Base-by-base conservation (phyloP, 35 echinoderm and acorn worm genomes). In the Anneissia japonica region DNA sequence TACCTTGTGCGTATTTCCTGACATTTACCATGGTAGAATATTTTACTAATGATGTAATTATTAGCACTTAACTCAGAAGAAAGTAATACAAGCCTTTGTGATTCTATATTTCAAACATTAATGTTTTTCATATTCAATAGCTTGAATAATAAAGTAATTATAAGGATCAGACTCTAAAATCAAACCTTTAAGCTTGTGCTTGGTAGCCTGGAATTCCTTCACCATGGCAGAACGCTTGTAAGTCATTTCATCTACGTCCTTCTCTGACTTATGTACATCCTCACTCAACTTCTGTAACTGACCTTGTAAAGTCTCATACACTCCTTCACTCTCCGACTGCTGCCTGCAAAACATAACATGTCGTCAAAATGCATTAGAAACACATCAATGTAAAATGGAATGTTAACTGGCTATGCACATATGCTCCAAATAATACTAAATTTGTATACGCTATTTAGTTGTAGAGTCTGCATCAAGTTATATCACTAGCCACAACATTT, bases 111-210 rank as follows among this genome's bases (percentile, higher is more conserved):
- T n/a, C n/a, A n/a, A n/a, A n/a, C n/a, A n/a, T n/a, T n/a, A n/a
- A n/a, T n/a, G n/a, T n/a, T n/a, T n/a, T n/a, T n/a, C n/a, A n/a
- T n/a, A n/a, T n/a, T n/a, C n/a, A n/a, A n/a, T n/a, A n/a, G n/a
- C n/a, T n/a, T n/a, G n/a, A n/a, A n/a, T n/a, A n/a, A n/a, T n/a
- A n/a, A n/a, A n/a, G n/a, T n/a, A n/a, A n/a, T n/a, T n/a, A n/a
- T n/a, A n/a, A n/a, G n/a, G n/a, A n/a, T 36, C 13, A 5, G 3
- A 74, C 35, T 32, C 4, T 74, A 80, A 13, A 35, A 28, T n/a
- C 84, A 81, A 28, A 93, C 95, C 91, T 97, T 93, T 97, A 38
- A 93, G 74, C 39, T 97, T 84, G 17, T 97, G 82, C 77, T 90
- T 92, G 19, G 87, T 40, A 30, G 75, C 85, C 2, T 88, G 80